phyloP scores from a whole-genome alignment of 2,113 vertebrate species.

The Indri indri region DNA sequence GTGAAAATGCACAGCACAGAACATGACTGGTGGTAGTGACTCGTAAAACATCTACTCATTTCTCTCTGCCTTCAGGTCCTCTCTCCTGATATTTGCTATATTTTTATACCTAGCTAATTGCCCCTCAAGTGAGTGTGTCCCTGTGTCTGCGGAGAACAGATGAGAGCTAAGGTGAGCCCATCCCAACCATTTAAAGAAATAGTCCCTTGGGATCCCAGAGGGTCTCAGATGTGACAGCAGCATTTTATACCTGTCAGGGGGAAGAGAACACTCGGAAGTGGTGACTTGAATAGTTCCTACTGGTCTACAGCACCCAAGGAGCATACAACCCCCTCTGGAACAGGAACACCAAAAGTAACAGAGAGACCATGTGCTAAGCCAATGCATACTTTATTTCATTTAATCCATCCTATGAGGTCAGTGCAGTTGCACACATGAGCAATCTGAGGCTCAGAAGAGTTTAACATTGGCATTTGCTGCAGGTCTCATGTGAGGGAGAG shows the following conservation, averaged over 20 bases:
- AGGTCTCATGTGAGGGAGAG: fast-evolving
- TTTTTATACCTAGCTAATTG: neutral
- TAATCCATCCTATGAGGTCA: neutral
- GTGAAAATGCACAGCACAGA: neutral
- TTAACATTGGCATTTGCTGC: neutral
- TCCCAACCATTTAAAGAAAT: neutral
- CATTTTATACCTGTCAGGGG: neutral
- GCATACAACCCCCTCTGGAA: fast-evolving
- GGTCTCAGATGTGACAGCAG: neutral
- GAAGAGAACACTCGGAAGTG: neutral
- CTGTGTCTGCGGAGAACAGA: neutral
- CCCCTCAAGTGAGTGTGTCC: neutral
- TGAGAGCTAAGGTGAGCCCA: neutral
- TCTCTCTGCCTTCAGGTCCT: neutral
- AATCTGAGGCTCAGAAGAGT: neutral
- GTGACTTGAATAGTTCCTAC: neutral
- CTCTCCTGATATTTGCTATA: neutral
- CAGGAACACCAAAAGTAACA: neutral
- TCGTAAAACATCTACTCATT: neutral
- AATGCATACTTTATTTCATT: neutral
- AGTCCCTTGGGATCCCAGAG: too few relatives aligned
- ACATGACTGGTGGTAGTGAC: fast-evolving
- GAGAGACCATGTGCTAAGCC: neutral
- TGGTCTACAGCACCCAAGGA: neutral
- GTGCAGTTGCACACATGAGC: neutral